phyloP scores from a whole-genome alignment of 1,140 invertebrate species.

The Homarus americanus region DNA sequence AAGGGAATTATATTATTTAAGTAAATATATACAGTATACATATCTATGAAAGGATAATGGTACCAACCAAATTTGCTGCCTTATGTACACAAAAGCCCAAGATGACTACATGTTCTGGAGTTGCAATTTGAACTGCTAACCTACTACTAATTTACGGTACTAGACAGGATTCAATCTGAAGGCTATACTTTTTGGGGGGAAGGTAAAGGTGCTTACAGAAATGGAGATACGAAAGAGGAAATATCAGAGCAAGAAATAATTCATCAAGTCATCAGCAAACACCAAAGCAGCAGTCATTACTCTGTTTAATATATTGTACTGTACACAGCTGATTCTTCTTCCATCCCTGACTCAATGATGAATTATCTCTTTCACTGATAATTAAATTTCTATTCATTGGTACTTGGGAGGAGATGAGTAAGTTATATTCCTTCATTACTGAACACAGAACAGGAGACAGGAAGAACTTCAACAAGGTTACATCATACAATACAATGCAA shows the following conservation, averaged over 20 bases:
- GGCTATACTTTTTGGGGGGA: not conserved
- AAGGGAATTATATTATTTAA: not conserved
- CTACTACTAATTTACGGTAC: not conserved
- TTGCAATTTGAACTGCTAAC: not conserved
- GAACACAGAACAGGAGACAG: not conserved
- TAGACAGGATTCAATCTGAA: not conserved
- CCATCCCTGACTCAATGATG: not conserved
- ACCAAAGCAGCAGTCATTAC: too few species aligned
- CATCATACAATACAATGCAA: not conserved
- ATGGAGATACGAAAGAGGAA: not conserved
- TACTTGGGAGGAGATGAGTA: not conserved
- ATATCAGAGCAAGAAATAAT: not conserved
- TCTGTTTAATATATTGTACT: too few species aligned
- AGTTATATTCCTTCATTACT: not conserved
- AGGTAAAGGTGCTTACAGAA: not conserved
- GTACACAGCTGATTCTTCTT: too few species aligned
- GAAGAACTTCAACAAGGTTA: not conserved
- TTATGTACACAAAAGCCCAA: not conserved
- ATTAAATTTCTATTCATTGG: not conserved
- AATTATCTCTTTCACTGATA: not conserved
- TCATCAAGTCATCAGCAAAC: not conserved
- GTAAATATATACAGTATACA: not conserved
- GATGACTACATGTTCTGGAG: not conserved
- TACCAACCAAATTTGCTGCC: slow-evolving; percentile 1
- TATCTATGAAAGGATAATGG: not conserved